Conservation (phyloP, 2,113 vertebrate genomes). For the Labrus mixtus region DNA sequence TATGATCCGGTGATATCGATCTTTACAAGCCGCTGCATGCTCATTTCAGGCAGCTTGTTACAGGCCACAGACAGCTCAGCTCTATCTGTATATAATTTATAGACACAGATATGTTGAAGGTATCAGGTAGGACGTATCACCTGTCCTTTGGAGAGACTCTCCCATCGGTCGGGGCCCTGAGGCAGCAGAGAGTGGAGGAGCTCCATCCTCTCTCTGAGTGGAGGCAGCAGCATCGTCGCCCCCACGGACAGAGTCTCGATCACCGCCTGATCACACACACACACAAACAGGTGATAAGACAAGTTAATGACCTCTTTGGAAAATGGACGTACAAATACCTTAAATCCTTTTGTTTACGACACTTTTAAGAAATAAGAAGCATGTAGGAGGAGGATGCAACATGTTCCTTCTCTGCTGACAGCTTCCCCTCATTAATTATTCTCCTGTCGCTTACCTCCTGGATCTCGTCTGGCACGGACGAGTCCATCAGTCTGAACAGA, state of each 20-base stretch:
- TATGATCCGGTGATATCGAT: no score
- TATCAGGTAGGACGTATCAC: constrained; percentile 68
- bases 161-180: constrained; percentile 97
- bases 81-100: not conserved
- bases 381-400: no score
- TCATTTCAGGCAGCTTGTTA: not conserved
- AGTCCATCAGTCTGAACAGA: constrained; percentile 96
- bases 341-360: no score
- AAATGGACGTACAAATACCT: no score
- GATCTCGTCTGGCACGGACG: constrained; percentile 97
- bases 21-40: no score
- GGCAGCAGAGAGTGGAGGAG: constrained; percentile 95
- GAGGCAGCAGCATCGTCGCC: constrained; percentile 97
- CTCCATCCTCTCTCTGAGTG: constrained; percentile 96
- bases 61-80: not conserved
- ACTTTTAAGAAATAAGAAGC: no score
- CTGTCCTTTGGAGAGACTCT: constrained; percentile 98
- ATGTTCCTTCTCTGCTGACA: no score
- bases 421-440: no score
- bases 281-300: no score
- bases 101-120: no score
- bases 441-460: no score
- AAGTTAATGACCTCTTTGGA: no score
- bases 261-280: constrained; percentile 86
- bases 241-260: constrained; percentile 98